Evolutionary conservation across 2,888 invertebrate genomes (phyloP), one percentile per base, ranked within the genome.

Genomic region (Adelphocoris suturalis): DNA sequence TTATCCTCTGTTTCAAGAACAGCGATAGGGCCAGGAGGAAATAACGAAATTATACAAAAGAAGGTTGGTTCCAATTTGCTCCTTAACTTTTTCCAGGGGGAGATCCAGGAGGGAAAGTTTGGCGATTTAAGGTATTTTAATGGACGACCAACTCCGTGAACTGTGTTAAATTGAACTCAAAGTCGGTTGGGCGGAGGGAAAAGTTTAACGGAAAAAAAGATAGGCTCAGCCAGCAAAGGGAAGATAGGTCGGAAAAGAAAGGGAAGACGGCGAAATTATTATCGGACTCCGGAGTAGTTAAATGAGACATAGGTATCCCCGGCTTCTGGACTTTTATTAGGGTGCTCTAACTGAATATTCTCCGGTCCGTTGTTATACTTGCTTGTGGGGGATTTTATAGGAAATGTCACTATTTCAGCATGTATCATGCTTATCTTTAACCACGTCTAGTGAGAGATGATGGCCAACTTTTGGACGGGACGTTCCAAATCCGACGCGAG

Each of bases 11-110:
- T 16, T 46, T n/a, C n/a, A 19, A 23, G 68, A 19, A 23, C 5
- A 3, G 68, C n/a, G n/a, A n/a, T n/a, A 9, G 23, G 68, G 57
- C n/a, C 7, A 46, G 19, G 37, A 78, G 28, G 1, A 78, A 78
- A 46, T 78, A 78, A 78, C 78, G 46, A 78, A 78, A 78, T 78
- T 78, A 78, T 78, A 78, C 78, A 78, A 46, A 78, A 78, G 46
- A 78, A 78, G 78, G 78, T 78, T 78, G 78, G 78, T 78, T 78
- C 78, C 78, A 78, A 78, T 78, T 78, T 78, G 78, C 78, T 78
- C 46, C 46, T 78, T 78, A 78, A 78, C 78, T 78, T 78, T 78
- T 47, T 47, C 46, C 46, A 46, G n/a, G 46, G 46, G 46, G 75
- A 46, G 16, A 47, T 78, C 78, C 16, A n/a, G 78, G n/a, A 19